Evolutionary conservation across 1,140 invertebrate species (phyloP).

Genomic region (Amyelois transitella): DNA sequence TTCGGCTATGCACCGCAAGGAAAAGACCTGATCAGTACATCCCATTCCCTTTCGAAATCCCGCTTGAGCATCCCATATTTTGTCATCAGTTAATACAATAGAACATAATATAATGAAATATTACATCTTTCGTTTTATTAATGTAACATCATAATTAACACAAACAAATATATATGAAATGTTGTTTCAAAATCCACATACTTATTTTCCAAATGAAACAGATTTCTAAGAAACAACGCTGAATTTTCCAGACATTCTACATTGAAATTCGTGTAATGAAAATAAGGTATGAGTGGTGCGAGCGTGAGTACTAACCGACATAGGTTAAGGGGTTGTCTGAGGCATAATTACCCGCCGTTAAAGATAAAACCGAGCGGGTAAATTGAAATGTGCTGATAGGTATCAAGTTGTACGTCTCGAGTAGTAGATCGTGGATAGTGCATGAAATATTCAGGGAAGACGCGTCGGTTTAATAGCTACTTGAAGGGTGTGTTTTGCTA

Average conservation of each 20-base stretch:
- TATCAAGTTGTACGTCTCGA: constrained; percentile 8
- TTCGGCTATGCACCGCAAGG: no score
- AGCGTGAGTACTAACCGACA: not conserved
- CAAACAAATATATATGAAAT: no score
- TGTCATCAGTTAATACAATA: no score
- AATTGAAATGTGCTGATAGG: constrained; percentile 22
- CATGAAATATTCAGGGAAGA: not conserved
- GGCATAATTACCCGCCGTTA: constrained; percentile 21
- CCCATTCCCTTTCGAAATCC: no score
- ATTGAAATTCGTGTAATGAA: not conserved
- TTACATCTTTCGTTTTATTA: no score
- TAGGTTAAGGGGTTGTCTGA: constrained; percentile 18
- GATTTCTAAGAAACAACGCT: not conserved
- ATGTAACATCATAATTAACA: no score
- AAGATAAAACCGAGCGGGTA: constrained; percentile 20
- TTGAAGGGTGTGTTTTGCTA: not conserved
- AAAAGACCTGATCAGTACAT: no score
- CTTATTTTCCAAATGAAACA: no score
- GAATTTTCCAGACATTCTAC: not conserved
- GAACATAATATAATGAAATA: no score
- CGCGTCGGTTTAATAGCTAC: not conserved
- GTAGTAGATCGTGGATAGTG: not conserved
- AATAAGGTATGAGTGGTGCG: not conserved
- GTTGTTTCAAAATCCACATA: no score
- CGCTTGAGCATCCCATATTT: no score